Evolutionary conservation across 2,888 invertebrate species (phyloP).

Genomic region (Byasa hedistus): DNA sequence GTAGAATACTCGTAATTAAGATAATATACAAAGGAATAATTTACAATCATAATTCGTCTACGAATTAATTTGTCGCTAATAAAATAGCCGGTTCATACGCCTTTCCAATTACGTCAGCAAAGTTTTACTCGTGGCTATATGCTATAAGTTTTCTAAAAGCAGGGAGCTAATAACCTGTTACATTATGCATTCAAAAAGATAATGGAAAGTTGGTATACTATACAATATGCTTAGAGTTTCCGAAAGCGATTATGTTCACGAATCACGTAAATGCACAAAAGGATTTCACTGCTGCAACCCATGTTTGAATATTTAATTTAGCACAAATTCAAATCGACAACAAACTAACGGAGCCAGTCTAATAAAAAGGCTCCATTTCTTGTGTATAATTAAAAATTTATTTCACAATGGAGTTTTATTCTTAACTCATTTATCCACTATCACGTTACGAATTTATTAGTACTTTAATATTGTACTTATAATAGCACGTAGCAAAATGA

Average conservation of each 20-base stretch:
- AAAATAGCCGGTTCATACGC: too few species aligned
- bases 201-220: not conserved
- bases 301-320: not conserved
- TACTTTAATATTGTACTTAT: too few species aligned
- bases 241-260: not conserved
- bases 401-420: too few species aligned
- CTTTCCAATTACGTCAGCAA: too few species aligned
- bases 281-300: not conserved
- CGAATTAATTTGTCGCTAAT: too few species aligned
- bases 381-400: too few species aligned
- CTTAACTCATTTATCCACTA: too few species aligned
- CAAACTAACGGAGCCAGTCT: not conserved
- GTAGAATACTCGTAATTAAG: too few species aligned
- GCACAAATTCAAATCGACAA: not conserved
- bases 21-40: too few species aligned
- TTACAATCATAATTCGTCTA: too few species aligned
- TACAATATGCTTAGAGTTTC: not conserved
- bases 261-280: conserved; percentile 3
- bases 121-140: not conserved
- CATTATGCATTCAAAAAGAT: not conserved
- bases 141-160: not conserved
- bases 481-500: too few species aligned
- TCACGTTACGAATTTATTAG: too few species aligned
- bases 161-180: not conserved
- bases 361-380: not conserved